These are phyloP conservation scores for Drosophila anomelani DNA, from an alignment of 2,888 invertebrate genomes.

Conservation along the genomic window DNA sequence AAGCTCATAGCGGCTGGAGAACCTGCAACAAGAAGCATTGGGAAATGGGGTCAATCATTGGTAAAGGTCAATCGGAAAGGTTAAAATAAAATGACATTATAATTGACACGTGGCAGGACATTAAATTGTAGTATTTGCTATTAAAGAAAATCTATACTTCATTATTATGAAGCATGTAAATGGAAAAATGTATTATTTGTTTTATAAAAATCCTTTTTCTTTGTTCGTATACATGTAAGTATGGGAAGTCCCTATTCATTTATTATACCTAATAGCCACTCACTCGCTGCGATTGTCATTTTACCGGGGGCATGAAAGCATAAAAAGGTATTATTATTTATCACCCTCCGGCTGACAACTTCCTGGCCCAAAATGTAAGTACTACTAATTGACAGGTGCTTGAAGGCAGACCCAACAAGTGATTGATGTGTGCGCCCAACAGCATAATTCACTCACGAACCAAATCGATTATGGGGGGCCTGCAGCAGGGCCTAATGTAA, in stretches of 20 bases:
- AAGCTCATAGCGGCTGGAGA: slow-evolving; percentile 98
- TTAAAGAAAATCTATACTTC: neutral
- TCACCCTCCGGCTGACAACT: slow-evolving; percentile 21
- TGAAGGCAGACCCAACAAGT: slow-evolving; percentile 30
- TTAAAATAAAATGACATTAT: slow-evolving; percentile 51
- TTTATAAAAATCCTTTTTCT: neutral
- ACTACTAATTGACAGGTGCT: slow-evolving; percentile 44
- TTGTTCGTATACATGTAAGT: neutral
- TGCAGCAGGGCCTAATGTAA: slow-evolving; percentile 7
- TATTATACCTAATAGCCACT: neutral
- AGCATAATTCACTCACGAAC: slow-evolving; percentile 25
- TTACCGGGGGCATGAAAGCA: neutral
- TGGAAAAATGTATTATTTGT: too few relatives aligned
- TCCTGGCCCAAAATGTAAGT: slow-evolving; percentile 27
- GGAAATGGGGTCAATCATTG: slow-evolving; percentile 24
- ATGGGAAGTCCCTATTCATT: neutral
- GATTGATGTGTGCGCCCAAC: slow-evolving; percentile 32
- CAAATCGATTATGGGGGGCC: slow-evolving; percentile 33
- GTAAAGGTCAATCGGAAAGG: slow-evolving; percentile 24
- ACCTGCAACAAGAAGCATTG: slow-evolving; percentile 89
- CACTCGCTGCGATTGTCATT: neutral
- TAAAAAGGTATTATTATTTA: slow-evolving; percentile 23
- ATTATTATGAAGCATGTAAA: neutral
- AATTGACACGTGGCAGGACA: slow-evolving; percentile 44
- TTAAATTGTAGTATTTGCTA: neutral